Conservation (phyloP, 2,888 invertebrate species). For the Nephrotoma appendiculata region DNA sequence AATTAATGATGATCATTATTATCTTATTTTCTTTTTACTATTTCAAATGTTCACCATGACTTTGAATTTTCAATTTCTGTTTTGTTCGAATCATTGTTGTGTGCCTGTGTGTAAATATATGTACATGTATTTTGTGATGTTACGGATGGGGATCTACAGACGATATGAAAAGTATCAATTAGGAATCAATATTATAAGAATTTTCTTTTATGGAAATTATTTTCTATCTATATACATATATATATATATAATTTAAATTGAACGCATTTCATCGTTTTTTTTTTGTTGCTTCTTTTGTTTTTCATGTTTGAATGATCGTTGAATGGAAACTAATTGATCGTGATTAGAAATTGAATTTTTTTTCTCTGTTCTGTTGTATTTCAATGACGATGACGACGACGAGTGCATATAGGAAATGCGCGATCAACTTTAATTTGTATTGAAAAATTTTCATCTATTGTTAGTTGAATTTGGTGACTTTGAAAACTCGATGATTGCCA, state of each 20-base stretch:
- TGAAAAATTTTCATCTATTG: not conserved
- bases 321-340: not conserved
- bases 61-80: not conserved
- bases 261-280: not conserved
- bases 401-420: not conserved
- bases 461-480: not conserved
- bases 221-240: not conserved
- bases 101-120: not conserved
- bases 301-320: not conserved
- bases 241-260: not conserved
- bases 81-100: not conserved
- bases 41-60: not conserved
- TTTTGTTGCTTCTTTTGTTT: not conserved
- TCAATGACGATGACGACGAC: not conserved
- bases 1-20: not conserved
- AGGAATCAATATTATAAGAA: not conserved
- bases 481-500: not conserved
- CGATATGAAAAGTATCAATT: not conserved
- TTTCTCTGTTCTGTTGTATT: not conserved
- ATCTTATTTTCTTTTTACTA: not conserved
- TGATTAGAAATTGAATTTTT: not conserved
- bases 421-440: not conserved
- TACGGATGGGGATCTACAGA: not conserved
- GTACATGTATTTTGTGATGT: not conserved
- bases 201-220: not conserved